Percentiles rank a stretch among this genome's conserved stretches.
phyloP scores from a whole-genome alignment of 2,113 vertebrate genomes.

The Brachyistius frenatus region DNA sequence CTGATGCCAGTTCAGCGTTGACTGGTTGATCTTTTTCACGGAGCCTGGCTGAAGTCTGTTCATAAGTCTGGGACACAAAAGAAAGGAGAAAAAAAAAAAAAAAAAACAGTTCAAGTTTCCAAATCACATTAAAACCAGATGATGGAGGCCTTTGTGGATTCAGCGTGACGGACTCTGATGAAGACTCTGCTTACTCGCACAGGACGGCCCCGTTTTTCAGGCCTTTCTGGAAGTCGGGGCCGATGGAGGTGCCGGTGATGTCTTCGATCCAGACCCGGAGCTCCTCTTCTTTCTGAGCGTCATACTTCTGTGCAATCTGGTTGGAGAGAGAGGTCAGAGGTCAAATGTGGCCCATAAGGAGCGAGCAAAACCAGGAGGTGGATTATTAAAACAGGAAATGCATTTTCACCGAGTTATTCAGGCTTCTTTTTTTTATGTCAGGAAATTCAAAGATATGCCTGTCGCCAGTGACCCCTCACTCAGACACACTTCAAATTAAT shows the following conservation, averaged over 20 bases:
- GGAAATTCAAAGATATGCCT: neutral
- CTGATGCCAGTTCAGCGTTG: conserved; percentile 94
- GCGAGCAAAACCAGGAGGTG: no score
- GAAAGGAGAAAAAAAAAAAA: neutral
- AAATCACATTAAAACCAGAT: neutral
- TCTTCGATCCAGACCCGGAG: conserved; percentile 92
- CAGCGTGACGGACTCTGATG: neutral
- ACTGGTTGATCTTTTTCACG: conserved; percentile 90
- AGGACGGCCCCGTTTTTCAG: conserved; percentile 91
- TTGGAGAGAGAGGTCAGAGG: conserved; percentile 13
- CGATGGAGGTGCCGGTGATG: conserved; percentile 86
- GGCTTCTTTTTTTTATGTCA: neutral
- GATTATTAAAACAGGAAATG: neutral
- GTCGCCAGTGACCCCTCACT: neutral
- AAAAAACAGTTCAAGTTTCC: neutral
- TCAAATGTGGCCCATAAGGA: conserved; percentile 1
- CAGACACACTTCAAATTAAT: neutral
- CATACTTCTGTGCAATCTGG: conserved; percentile 95
- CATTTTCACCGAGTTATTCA: neutral
- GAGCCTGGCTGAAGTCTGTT: conserved; percentile 91
- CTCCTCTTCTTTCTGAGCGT: conserved; percentile 91
- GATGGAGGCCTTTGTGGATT: neutral
- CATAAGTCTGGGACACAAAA: conserved; percentile 85
- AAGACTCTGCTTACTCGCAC: conserved; percentile 89
- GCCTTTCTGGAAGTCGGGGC: conserved; percentile 93